Evolutionary conservation across 2,113 vertebrate genomes (phyloP).

Genomic region (Muntiacus reevesi): DNA sequence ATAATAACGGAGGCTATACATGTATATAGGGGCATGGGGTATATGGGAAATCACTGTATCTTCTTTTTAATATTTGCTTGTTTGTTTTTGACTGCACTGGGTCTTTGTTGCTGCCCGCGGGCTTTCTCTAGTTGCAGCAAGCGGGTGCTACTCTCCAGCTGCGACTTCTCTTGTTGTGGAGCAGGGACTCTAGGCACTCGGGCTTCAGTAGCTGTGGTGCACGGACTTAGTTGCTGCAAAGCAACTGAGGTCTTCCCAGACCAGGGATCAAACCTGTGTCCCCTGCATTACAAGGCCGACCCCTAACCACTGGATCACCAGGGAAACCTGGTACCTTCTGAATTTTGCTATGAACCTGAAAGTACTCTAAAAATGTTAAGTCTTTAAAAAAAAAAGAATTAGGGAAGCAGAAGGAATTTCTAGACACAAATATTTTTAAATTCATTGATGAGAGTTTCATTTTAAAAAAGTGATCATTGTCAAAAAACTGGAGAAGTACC

Average conservation of each 20-base stretch:
- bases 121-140: background rate
- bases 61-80: background rate
- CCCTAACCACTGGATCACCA: background rate
- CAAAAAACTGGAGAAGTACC: background rate
- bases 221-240: fast-evolving
- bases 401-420: background rate
- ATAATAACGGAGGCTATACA: background rate
- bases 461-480: background rate
- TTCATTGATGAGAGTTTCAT: background rate
- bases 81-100: background rate
- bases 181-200: background rate
- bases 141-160: background rate
- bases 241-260: background rate
- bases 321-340: background rate
- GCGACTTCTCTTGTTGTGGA: background rate
- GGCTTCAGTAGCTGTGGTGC: background rate
- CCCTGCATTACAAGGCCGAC: background rate
- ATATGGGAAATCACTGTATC: background rate
- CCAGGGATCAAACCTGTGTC: background rate
- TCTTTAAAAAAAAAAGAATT: background rate
- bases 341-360: background rate
- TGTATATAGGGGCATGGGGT: background rate
- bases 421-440: background rate
- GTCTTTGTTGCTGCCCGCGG: background rate
- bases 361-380: background rate